These are phyloP conservation scores for Poecilia wingei DNA, from an alignment of 2,797 vertebrate species.

Conservation along the genomic window DNA sequence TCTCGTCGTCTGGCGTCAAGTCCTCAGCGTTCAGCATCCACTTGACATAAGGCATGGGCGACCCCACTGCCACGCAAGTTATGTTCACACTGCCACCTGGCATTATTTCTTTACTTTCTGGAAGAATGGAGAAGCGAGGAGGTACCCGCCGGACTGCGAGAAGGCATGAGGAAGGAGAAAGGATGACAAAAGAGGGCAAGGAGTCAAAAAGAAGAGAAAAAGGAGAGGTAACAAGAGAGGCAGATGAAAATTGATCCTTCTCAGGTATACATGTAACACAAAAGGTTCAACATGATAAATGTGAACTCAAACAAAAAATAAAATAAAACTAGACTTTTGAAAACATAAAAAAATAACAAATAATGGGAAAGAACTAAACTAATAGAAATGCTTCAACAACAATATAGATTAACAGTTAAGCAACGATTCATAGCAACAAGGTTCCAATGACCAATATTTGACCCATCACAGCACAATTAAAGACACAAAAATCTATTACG, in stretches of 20 bases:
- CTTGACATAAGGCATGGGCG: constrained; percentile 98
- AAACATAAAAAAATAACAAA: constrained; percentile 79
- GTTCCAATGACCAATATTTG: constrained; percentile 95
- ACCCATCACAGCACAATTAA: constrained; percentile 98
- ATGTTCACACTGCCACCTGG: constrained; percentile 98
- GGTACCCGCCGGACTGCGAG: constrained; percentile 96
- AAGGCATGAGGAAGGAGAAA: constrained; percentile 75
- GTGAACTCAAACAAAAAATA: constrained; percentile 79
- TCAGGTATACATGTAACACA: constrained; percentile 76
- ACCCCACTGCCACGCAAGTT: constrained; percentile 97
- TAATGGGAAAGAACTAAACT: constrained; percentile 86
- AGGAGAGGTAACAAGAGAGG: constrained; percentile 88
- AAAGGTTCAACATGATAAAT: constrained; percentile 79
- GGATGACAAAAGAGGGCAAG: constrained; percentile 76
- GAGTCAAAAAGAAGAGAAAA: constrained; percentile 75
- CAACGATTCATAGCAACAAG: constrained; percentile 98
- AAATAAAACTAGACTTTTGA: constrained; percentile 73
- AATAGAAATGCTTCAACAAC: constrained; percentile 94
- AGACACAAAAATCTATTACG: constrained; percentile 99
- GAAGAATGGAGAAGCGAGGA: constrained; percentile 97
- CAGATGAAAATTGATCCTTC: constrained; percentile 81
- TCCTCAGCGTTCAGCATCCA: constrained; percentile 99
- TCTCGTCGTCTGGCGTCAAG: constrained; percentile 97
- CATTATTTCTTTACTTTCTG: constrained; percentile 98
- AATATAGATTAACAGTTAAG: constrained; percentile 93